These are phyloP conservation scores for Esox lucius DNA, from an alignment of 2,797 vertebrate genomes.

Conservation along the genomic window DNA sequence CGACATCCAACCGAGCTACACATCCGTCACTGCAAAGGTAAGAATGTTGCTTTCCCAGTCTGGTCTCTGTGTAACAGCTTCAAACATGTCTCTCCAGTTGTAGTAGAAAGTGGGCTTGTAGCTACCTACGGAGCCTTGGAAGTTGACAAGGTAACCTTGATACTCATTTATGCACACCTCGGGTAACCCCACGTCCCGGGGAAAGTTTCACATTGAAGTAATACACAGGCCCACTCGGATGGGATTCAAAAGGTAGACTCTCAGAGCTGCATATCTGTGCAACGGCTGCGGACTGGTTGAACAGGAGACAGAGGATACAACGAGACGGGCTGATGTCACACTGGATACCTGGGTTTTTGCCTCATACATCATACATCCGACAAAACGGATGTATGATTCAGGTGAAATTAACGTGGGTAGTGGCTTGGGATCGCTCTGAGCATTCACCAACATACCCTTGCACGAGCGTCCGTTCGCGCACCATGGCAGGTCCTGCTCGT, in stretches of 20 bases:
- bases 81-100: background rate
- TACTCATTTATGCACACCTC: constrained; percentile 3
- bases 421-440: background rate
- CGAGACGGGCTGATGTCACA: background rate
- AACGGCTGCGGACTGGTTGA: background rate
- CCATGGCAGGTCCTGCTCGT: background rate
- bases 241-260: background rate
- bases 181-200: background rate
- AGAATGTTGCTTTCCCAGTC: background rate
- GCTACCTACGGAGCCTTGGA: constrained; percentile 9
- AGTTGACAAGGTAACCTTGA: constrained; percentile 4
- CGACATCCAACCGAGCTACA: too few species aligned
- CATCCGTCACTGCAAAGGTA: background rate
- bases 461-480: background rate
- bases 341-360: background rate
- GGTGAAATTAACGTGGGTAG: background rate
- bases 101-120: constrained; percentile 8
- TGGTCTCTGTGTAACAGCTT: background rate
- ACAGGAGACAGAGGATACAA: constrained; percentile 7
- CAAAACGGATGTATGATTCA: background rate
- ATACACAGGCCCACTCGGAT: background rate
- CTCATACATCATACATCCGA: too few species aligned
- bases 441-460: constrained; percentile 5
- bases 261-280: background rate
- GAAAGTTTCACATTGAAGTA: constrained; percentile 10